Evolutionary conservation across 2,888 invertebrate genomes (phyloP), one percentile per base, ranked within the genome.

Genomic region (Orthonevra nobilis): DNA sequence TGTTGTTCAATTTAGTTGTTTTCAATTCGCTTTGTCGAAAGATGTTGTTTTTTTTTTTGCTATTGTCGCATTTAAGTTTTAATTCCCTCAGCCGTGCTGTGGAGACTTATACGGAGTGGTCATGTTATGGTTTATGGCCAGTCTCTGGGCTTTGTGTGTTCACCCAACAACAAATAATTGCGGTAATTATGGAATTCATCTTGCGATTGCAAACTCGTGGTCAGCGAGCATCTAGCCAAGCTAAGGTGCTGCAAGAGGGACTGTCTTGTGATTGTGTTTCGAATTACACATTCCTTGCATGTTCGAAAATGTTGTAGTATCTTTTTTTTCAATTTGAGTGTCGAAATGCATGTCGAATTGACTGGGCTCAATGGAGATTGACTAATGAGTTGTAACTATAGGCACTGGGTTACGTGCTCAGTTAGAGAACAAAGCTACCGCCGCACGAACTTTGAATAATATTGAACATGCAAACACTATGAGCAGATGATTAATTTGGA

Each of bases 111-210:
- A 68, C 61, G 79, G 79, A 46, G 34, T 34, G 79, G 50, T 61
- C 73, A 40, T 61, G 73, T 68, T 68, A 42, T 52, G 44, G 60
- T 54, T 60, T 46, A 34, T 42, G 66, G 60, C 61, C 30, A 46
- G 40, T 38, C 48, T 46, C 28, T 40, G 28, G 15, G 10, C 10
- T 48, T 1, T 48, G 9, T 40, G 10, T 34, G 32, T 32, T 38
- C 9, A 10, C 23, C 17, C 54, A n/a, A n/a, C 66, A 15, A 36
- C 60, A 17, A 61, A 60, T 73, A 79, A 79, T 73, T 68, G 68
- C 56, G 5, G 48, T 66, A 79, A 73, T 73, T 73, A 73, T 79
- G 73, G 72, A 73, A 79, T 79, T 68, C 66, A 79, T 66, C n/a
- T 40, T 14, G 26, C 23, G 72, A 54, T 52, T 19, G 23, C 19